A percentile compares a stretch with the other conserved stretches of the same genome.
These are phyloP conservation scores for Heliornis fulica DNA, from an alignment of 2,113 vertebrate species.

Conservation along the genomic window DNA sequence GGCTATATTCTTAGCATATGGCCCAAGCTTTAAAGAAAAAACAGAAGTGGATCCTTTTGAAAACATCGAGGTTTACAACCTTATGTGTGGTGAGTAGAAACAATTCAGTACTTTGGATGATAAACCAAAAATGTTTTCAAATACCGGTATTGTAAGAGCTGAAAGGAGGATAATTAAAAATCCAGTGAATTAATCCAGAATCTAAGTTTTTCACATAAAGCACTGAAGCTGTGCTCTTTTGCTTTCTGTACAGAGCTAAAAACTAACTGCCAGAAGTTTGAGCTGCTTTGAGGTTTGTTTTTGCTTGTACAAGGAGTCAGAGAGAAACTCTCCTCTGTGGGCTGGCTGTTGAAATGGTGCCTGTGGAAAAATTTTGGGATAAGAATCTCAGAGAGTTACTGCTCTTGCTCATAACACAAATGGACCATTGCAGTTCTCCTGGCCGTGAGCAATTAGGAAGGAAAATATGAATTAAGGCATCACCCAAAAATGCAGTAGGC, in stretches of 20 bases:
- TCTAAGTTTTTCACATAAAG: not conserved
- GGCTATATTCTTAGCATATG: conserved; percentile 91
- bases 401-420: not conserved
- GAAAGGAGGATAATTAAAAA: not conserved
- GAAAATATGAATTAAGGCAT: not conserved
- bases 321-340: rapidly evolving
- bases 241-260: not conserved
- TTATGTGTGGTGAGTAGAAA: conserved; percentile 90
- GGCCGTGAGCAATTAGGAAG: not conserved
- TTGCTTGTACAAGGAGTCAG: not conserved
- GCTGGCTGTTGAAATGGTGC: not conserved
- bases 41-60: conserved; percentile 87
- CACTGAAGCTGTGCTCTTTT: not conserved
- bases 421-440: not conserved
- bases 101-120: not conserved
- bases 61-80: conserved; percentile 96
- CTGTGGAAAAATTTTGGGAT: not conserved
- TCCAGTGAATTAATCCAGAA: not conserved
- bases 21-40: conserved; percentile 84
- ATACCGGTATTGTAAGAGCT: not conserved
- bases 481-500: not conserved
- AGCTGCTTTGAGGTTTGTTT: not conserved
- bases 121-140: not conserved
- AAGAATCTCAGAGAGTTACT: not conserved
- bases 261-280: not conserved